Conservation (phyloP, 2,797 vertebrate genomes). For the Micrastur ruficollis region DNA sequence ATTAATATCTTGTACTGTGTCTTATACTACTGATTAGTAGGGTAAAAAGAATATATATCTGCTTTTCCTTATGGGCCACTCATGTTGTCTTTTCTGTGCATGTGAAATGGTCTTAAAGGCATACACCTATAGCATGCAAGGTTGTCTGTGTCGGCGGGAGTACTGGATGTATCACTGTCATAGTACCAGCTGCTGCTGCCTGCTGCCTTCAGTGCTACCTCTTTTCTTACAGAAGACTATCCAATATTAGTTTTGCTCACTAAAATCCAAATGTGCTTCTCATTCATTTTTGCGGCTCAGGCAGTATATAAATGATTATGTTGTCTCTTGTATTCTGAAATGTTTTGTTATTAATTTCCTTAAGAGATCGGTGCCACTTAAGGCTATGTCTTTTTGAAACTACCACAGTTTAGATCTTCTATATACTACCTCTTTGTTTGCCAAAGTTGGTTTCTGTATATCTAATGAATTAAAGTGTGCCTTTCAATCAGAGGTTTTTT, state of each 20-base stretch:
- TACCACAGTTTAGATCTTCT: not conserved
- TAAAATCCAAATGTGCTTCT: not conserved
- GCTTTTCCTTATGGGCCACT: not conserved
- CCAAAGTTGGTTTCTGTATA: not conserved
- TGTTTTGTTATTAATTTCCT: not conserved
- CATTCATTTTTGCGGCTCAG: accelerated
- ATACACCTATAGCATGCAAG: not conserved
- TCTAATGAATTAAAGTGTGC: constrained; percentile 33
- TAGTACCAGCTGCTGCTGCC: not conserved
- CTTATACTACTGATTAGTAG: not conserved
- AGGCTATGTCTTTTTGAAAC: not conserved
- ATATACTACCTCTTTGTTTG: not conserved
- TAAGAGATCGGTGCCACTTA: not conserved
- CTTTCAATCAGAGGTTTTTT: not conserved
- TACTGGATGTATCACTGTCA: not conserved
- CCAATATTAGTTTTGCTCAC: not conserved
- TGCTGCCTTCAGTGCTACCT: not conserved
- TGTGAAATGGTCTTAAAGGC: not conserved
- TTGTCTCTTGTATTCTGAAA: not conserved
- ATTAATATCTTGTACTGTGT: not conserved
- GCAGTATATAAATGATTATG: not conserved
- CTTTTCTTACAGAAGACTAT: not conserved
- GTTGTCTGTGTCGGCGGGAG: not conserved
- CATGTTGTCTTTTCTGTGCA: not conserved
- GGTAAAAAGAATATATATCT: not conserved